These are phyloP conservation scores for Plebejus argus DNA, from an alignment of 2,888 invertebrate species.

Conservation along the genomic window DNA sequence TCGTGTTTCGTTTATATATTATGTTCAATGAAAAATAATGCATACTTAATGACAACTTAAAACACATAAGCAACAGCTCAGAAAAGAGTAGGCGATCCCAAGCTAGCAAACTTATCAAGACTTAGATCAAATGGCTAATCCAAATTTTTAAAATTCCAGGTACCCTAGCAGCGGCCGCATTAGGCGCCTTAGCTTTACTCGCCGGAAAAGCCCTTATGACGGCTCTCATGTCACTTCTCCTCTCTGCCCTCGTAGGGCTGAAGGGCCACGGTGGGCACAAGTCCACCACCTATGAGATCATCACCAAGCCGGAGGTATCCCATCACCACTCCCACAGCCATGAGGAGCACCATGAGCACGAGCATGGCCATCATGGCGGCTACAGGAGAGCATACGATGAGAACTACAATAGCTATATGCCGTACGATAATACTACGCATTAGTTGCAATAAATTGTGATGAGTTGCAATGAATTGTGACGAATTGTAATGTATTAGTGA, in stretches of 20 bases:
- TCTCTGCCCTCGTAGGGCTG: slow-evolving; percentile 89
- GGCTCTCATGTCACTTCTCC: slow-evolving; percentile 87
- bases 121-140: background rate
- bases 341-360: slow-evolving; percentile 82
- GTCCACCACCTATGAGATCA: slow-evolving; percentile 90
- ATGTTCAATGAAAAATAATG: too few species aligned
- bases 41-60: too few species aligned
- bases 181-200: slow-evolving; percentile 87
- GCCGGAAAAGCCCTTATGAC: slow-evolving; percentile 94
- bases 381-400: slow-evolving; percentile 79
- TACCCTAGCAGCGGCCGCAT: slow-evolving; percentile 85
- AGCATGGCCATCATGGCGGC: slow-evolving; percentile 77
- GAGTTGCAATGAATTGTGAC: background rate
- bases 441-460: background rate
- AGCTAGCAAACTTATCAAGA: too few species aligned
- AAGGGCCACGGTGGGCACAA: slow-evolving; percentile 86
- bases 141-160: slow-evolving; percentile 61
- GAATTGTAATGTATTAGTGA: background rate
- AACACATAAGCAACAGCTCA: too few species aligned
- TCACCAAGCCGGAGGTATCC: slow-evolving; percentile 89
- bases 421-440: slow-evolving; percentile 61
- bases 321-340: slow-evolving; percentile 86
- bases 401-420: slow-evolving; percentile 70
- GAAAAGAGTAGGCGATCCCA: too few species aligned
- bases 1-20: too few species aligned